phyloP scores from a whole-genome alignment of 2,888 invertebrate species.

The Adela reaumurella region DNA sequence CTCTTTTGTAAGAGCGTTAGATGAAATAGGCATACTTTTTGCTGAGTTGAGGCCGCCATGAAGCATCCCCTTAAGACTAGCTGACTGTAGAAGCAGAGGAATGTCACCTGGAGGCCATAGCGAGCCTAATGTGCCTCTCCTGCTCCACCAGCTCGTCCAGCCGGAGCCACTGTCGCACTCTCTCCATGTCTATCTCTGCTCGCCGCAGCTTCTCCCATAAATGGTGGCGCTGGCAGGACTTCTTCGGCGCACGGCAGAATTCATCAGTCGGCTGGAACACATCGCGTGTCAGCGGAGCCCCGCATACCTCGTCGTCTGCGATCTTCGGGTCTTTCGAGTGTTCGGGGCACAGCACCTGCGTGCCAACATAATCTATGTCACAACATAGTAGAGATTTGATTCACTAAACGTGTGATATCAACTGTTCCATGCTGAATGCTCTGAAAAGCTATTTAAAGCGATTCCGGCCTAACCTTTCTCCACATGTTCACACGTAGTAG shows the following conservation, averaged over 20 bases:
- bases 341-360: constrained; percentile 85
- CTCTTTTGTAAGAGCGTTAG: no score
- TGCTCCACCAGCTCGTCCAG: constrained; percentile 93
- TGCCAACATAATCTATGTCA: no score
- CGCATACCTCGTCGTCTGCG: constrained; percentile 86
- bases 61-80: no score
- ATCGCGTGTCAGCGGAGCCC: constrained; percentile 83
- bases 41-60: no score
- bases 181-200: constrained; percentile 93
- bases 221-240: constrained; percentile 86
- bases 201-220: constrained; percentile 94
- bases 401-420: no score
- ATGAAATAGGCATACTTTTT: no score
- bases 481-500: no score
- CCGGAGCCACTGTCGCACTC: constrained; percentile 88
- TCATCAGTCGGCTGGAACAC: constrained; percentile 83
- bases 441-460: no score
- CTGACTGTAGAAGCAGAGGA: no score
- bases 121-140: constrained; percentile 78
- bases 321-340: constrained; percentile 93
- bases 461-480: no score
- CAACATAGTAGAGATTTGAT: no score
- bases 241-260: constrained; percentile 84
- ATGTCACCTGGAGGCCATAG: constrained; percentile 57
- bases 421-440: no score